Percentiles rank a stretch among this genome's conserved stretches.
Evolutionary conservation across 2,113 vertebrate species (phyloP).

Genomic region (Chloebia gouldiae): DNA sequence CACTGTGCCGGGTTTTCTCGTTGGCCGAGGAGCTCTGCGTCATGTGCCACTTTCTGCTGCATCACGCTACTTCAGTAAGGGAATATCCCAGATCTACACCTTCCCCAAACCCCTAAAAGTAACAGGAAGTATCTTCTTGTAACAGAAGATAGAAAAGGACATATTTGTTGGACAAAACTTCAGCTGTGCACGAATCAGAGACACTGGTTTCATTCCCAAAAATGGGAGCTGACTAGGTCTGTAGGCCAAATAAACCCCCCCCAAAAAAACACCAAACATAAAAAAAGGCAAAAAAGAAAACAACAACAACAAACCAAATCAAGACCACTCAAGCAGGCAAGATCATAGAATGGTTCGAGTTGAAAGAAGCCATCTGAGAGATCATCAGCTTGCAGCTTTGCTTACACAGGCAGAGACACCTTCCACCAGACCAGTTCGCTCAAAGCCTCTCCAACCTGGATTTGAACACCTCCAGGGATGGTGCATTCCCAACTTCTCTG

Average conservation of each 20-base stretch:
- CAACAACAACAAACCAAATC: background rate
- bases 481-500: background rate
- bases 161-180: background rate
- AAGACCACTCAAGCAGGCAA: background rate
- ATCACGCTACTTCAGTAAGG: too few species aligned
- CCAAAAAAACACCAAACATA: too few species aligned
- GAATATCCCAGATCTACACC: background rate
- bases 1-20: slow-evolving; percentile 36
- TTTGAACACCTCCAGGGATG: background rate
- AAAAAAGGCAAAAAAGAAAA: background rate
- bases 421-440: background rate
- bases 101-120: background rate
- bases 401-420: background rate
- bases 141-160: background rate
- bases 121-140: background rate
- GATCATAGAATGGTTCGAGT: background rate
- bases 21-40: slow-evolving; percentile 52
- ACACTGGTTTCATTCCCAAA: background rate
- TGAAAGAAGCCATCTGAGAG: background rate
- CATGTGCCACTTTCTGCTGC: background rate
- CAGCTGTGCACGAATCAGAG: background rate
- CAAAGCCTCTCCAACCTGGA: background rate
- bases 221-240: background rate
- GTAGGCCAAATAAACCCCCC: too few species aligned
- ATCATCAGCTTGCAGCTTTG: background rate